Conservation (phyloP, 2,888 invertebrate species). For the Scaeva pyrastri region DNA sequence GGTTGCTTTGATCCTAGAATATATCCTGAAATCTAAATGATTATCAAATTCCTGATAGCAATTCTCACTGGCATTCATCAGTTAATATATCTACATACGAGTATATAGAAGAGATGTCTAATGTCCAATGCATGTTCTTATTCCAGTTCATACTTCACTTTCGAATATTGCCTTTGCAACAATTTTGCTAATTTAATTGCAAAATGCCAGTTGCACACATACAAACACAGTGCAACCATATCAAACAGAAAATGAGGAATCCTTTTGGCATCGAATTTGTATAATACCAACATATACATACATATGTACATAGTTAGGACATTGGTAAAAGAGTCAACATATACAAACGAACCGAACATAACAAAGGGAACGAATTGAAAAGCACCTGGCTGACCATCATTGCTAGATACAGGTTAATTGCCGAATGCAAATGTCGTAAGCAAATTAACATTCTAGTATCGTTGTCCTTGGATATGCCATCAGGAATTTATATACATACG, state of each 20-base stretch:
- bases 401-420: conserved; percentile 69
- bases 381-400: conserved; percentile 45
- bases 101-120: too few relatives aligned
- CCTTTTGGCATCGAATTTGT: conserved; percentile 9
- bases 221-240: background rate
- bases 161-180: conserved; percentile 51
- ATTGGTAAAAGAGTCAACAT: conserved; percentile 13
- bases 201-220: conserved; percentile 58
- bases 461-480: conserved; percentile 55
- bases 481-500: conserved; percentile 5
- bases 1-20: conserved; percentile 21
- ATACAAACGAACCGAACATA: too few relatives aligned
- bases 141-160: conserved; percentile 11
- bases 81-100: background rate
- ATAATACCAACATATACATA: background rate
- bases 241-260: conserved; percentile 15
- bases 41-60: conserved; percentile 17
- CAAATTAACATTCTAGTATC: conserved; percentile 71
- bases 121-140: background rate
- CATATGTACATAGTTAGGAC: background rate
- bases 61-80: conserved; percentile 9
- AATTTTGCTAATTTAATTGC: conserved; percentile 73
- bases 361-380: conserved; percentile 39
- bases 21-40: conserved; percentile 4
- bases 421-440: conserved; percentile 67